These are phyloP conservation scores for Psylliodes chrysocephalus DNA, from an alignment of 2,888 invertebrate species.

Conservation along the genomic window DNA sequence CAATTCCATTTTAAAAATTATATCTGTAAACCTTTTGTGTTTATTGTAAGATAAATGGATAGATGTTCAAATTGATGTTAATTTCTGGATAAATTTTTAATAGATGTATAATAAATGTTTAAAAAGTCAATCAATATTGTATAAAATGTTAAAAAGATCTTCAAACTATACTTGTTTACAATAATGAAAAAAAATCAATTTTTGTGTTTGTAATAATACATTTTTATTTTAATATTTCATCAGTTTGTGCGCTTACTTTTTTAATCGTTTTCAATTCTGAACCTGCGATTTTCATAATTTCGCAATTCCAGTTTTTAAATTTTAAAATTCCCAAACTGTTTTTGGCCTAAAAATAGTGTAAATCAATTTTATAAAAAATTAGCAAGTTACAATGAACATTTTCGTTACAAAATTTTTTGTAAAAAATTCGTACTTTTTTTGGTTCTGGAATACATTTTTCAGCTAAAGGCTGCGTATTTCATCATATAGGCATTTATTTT, in stretches of 20 bases:
- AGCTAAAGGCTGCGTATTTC: no score
- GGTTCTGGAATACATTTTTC: not conserved
- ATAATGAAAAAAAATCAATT: slow-evolving; percentile 1
- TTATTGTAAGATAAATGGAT: not conserved
- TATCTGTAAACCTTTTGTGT: no score
- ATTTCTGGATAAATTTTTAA: slow-evolving; percentile 10
- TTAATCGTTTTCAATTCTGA: no score
- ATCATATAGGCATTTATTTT: not conserved
- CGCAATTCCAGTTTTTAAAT: no score
- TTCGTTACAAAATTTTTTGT: no score
- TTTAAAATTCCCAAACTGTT: no score
- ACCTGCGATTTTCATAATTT: no score
- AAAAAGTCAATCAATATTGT: slow-evolving; percentile 3
- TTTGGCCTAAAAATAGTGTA: no score
- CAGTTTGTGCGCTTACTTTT: no score
- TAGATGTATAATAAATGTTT: slow-evolving; percentile 9
- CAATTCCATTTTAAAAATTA: no score
- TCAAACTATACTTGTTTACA: slow-evolving; percentile 21
- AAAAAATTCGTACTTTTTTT: not conserved
- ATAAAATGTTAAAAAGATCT: slow-evolving; percentile 17
- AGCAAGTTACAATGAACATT: no score
- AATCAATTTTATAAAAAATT: no score
- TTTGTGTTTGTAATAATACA: not conserved
- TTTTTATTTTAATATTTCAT: not conserved
- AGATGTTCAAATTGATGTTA: slow-evolving; percentile 6